These are phyloP conservation scores for Byasa hedistus DNA, from an alignment of 2,888 invertebrate species.

Conservation along the genomic window DNA sequence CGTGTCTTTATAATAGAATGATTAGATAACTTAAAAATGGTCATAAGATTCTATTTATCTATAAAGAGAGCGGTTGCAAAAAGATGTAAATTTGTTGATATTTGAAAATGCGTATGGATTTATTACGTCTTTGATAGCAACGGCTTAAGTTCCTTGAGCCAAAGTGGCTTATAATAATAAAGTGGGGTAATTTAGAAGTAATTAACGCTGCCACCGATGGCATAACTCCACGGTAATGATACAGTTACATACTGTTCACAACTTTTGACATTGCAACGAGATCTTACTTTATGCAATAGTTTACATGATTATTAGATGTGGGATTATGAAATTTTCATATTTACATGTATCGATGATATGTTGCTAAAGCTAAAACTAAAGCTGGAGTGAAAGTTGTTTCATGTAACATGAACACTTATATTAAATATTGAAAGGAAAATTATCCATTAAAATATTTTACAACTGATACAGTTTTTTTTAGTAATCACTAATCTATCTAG, in stretches of 20 bases:
- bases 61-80: neutral
- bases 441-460: too few relatives aligned
- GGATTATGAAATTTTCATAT: constrained; percentile 12
- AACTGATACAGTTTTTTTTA: too few relatives aligned
- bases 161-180: constrained; percentile 40
- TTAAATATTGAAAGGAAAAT: too few relatives aligned
- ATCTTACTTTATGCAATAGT: constrained; percentile 26
- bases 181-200: constrained; percentile 36
- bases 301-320: constrained; percentile 11
- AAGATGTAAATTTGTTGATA: neutral
- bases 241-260: constrained; percentile 30
- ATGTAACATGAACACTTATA: too few relatives aligned
- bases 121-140: constrained; percentile 4
- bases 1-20: too few relatives aligned
- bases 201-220: constrained; percentile 33
- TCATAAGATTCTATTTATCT: too few relatives aligned
- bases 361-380: too few relatives aligned
- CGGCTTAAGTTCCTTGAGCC: constrained; percentile 29
- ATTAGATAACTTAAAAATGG: too few relatives aligned
- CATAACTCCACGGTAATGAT: constrained; percentile 32
- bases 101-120: neutral
- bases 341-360: too few relatives aligned
- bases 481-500: too few relatives aligned
- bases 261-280: constrained; percentile 26
- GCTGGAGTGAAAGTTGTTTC: too few relatives aligned